phyloP scores from a whole-genome alignment of 2,888 invertebrate genomes.

The Endomychus coccineus region DNA sequence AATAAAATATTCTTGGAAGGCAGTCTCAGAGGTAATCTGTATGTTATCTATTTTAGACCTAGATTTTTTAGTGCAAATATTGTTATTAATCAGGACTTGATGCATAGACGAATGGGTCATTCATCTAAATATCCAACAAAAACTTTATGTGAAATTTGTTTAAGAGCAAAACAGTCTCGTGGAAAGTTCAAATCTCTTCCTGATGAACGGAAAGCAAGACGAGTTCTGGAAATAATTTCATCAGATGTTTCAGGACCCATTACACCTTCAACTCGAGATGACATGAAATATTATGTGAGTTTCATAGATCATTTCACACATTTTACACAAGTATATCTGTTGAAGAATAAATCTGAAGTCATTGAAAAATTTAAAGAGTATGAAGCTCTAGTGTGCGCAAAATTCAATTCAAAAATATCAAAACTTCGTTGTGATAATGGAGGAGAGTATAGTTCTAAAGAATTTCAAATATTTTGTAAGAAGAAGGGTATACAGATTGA shows the following conservation, averaged over 20 bases:
- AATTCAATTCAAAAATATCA: conserved; percentile 4
- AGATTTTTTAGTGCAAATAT: no score
- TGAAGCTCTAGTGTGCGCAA: conserved; percentile 10
- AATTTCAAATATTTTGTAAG: conserved; percentile 3
- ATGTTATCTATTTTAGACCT: no score
- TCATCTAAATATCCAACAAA: conserved; percentile 7
- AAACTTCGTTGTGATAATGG: conserved; percentile 5
- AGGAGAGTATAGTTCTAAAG: conserved; percentile 1
- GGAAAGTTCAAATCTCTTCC: conserved; percentile 10
- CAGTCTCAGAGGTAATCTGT: no score
- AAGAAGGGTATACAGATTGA: not conserved
- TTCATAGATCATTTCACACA: conserved; percentile 25
- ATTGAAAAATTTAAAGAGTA: conserved; percentile 22
- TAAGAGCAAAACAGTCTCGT: conserved; percentile 16
- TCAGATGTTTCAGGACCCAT: conserved; percentile 27
- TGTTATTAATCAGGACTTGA: conserved; percentile 3
- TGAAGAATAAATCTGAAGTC: no score
- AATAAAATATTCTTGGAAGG: no score
- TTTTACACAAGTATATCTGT: no score
- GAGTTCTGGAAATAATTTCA: conserved; percentile 19
- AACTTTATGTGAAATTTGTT: conserved; percentile 15
- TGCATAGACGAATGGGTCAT: conserved; percentile 16
- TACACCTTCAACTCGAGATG: conserved; percentile 17
- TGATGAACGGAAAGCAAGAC: conserved; percentile 17
- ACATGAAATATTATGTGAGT: conserved; percentile 21